Conservation (phyloP, 2,797 vertebrate species). For the Heliangelus exortis region DNA sequence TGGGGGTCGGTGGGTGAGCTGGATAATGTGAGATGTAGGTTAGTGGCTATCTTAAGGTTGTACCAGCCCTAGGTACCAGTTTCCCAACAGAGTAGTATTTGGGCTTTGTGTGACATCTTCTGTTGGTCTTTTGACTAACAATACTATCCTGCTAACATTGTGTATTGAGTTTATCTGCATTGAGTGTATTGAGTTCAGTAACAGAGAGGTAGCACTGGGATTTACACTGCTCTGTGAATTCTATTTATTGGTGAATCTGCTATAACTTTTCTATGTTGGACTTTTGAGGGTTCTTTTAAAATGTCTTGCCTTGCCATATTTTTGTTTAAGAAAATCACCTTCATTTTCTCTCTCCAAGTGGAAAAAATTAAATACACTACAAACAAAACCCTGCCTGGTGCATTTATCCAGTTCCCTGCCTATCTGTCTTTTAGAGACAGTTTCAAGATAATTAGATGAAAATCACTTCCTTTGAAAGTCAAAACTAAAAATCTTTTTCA, state of each 20-base stretch:
- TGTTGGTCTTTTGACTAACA: neutral
- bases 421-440: neutral
- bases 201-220: neutral
- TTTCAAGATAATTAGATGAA: neutral
- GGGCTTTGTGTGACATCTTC: neutral
- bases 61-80: neutral
- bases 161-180: neutral
- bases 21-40: neutral
- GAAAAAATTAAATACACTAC: neutral
- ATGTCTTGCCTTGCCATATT: neutral
- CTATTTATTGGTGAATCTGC: neutral
- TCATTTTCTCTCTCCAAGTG: neutral
- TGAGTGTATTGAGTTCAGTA: neutral
- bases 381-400: neutral
- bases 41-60: neutral
- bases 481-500: neutral
- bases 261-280: neutral
- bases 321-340: neutral
- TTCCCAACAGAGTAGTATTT: neutral
- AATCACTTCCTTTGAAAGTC: constrained; percentile 1
- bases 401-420: neutral
- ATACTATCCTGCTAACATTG: neutral
- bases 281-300: neutral
- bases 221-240: neutral
- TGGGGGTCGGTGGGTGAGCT: neutral